These are phyloP conservation scores for Macrosoma leucophasiata DNA, from an alignment of 2,888 invertebrate genomes.

Conservation along the genomic window DNA sequence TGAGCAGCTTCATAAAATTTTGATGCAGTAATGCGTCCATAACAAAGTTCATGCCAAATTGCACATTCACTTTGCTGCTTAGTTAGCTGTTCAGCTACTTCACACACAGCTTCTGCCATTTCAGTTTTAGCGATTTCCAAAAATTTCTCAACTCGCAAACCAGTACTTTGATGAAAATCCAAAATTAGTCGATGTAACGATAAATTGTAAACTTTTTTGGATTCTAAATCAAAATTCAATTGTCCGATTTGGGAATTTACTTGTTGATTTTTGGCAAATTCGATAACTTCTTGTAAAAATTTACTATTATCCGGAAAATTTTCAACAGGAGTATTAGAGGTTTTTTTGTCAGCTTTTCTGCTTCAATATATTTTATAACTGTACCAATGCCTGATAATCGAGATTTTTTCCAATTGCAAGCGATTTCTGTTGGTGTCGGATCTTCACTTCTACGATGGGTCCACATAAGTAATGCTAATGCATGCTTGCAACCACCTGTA, in stretches of 20 bases:
- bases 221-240: no score
- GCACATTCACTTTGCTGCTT: constrained; percentile 15
- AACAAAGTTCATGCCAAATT: constrained; percentile 23
- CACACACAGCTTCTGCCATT: constrained; percentile 3
- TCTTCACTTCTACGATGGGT: constrained; percentile 11
- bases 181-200: no score
- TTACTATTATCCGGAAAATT: not conserved
- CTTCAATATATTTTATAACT: constrained; percentile 13
- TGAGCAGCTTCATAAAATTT: constrained; percentile 24
- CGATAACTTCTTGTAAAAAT: constrained; percentile 1
- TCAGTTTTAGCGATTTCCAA: no score
- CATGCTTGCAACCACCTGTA: constrained; percentile 13
- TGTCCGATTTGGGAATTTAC: no score
- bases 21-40: constrained; percentile 26
- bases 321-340: not conserved
- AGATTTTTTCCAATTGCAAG: no score
- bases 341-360: no score
- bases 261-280: no score
- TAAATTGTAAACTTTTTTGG: no score
- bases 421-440: constrained; percentile 1
- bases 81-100: constrained; percentile 11
- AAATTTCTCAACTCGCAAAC: no score
- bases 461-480: constrained; percentile 13
- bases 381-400: no score
- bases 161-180: no score